phyloP scores from a whole-genome alignment of 2,113 vertebrate genomes.

The Petaurus breviceps region DNA sequence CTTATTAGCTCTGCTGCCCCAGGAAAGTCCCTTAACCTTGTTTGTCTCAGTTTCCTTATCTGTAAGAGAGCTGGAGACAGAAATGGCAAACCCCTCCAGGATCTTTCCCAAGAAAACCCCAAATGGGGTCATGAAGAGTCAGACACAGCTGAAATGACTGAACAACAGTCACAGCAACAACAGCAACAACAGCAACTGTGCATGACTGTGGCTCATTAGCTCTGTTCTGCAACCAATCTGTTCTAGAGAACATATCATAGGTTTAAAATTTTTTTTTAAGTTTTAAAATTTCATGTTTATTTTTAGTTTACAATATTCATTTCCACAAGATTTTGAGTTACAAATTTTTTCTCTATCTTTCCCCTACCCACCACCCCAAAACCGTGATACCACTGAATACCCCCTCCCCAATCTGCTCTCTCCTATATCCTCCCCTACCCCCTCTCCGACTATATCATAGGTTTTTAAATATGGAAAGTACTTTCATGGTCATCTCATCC shows the following conservation, averaged over 20 bases:
- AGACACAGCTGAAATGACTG: neutral
- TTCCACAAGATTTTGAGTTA: too few relatives aligned
- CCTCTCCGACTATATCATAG: too few relatives aligned
- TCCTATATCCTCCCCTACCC: too few relatives aligned
- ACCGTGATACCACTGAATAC: too few relatives aligned
- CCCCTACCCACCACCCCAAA: too few relatives aligned
- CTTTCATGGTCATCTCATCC: neutral
- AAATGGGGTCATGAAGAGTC: neutral
- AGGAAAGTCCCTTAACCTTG: neutral
- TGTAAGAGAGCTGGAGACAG: neutral
- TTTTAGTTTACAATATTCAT: too few relatives aligned
- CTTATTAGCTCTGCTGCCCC: neutral
- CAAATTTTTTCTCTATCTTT: too few relatives aligned
- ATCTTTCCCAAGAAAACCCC: neutral
- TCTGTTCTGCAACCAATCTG: neutral
- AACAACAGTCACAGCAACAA: neutral
- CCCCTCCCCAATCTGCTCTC: too few relatives aligned
- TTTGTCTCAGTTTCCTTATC: neutral
- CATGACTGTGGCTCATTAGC: neutral
- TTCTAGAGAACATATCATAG: neutral
- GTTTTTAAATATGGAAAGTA: neutral
- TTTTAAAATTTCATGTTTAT: too few relatives aligned
- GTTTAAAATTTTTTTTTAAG: too few relatives aligned
- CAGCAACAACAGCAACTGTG: neutral
- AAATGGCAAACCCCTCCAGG: neutral